Evolutionary conservation across 2,113 vertebrate genomes (phyloP), one percentile per base, ranked within the genome.

Genomic region (Mus pahari): DNA sequence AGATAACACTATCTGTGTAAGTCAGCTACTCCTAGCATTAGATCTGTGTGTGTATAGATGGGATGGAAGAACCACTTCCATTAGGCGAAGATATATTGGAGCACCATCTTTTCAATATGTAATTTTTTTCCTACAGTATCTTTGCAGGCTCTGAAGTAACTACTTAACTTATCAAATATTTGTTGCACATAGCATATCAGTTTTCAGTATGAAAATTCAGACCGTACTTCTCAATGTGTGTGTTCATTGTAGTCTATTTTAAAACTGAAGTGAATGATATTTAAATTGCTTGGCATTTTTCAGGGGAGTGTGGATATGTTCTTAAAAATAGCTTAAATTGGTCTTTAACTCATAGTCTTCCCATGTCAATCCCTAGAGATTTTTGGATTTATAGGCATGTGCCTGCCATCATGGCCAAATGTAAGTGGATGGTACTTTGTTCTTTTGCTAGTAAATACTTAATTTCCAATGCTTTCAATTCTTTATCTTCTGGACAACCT

Each of bases 401-500:
- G 13, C 33, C 11, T 39, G 13, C 48, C 19, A 62, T 55, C 28
- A 48, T 62, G 26, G 26, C n/a, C 26, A 62, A 8, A 28, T 45
- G 12, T 62, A 24, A 53, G 33, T 93, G 5, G 45, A n/a, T 90
- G 64, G 10, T 95, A 86, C 90, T 77, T 95, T 74, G 97, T 97
- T 98, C 11, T 96, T n/a, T 36, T 86, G 36, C 53, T 95, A 60
- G 11, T 64, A 53, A 50, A 94, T 70, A 62, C 36, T 95, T 79
- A 33, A 24, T 13, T 95, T 98, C 11, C 17, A 95, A 97, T 95
- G n/a, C 91, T 93, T 97, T 95, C 75, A 79, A 73, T 96, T 97
- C 97, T 60, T 3, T 91, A 73, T 82, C 74, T 70, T 1, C 86
- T 81, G 70, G 95, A 96, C 53, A 96, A 83, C 70, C 75, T 93